Conservation (phyloP, 2,797 vertebrate genomes). For the Aotus griseimembra region DNA sequence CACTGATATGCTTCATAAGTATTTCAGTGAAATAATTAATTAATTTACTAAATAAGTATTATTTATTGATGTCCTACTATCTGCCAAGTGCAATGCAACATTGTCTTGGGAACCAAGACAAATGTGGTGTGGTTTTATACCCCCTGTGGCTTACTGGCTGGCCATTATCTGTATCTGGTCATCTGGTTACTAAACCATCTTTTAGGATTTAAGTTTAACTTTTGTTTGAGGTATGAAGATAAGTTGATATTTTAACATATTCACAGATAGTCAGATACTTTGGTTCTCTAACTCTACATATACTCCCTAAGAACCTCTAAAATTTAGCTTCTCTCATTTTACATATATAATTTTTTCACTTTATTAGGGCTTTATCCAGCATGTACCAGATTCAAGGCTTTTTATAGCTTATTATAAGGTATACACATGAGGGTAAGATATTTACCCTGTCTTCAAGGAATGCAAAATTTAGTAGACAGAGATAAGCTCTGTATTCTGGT, state of each 20-base stretch:
- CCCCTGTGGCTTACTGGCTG: not conserved
- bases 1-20: not conserved
- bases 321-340: not conserved
- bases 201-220: not conserved
- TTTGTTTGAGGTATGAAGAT: not conserved
- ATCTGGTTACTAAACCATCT: not conserved
- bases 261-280: not conserved
- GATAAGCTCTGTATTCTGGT: not conserved
- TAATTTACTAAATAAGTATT: not conserved
- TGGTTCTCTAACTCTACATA: not conserved
- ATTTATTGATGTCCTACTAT: not conserved
- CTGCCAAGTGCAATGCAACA: not conserved
- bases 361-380: not conserved
- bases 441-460: not conserved
- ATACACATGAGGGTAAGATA: not conserved
- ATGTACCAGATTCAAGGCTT: not conserved
- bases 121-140: not conserved
- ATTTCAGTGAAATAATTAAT: constrained; percentile 14
- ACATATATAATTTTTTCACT: not conserved
- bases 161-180: not conserved
- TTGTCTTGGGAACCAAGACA: not conserved
- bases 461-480: not conserved
- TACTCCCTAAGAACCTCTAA: not conserved
- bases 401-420: not conserved
- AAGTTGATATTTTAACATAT: not conserved